phyloP scores from a whole-genome alignment of 2,888 invertebrate species.

The Dasypogon diadema region DNA sequence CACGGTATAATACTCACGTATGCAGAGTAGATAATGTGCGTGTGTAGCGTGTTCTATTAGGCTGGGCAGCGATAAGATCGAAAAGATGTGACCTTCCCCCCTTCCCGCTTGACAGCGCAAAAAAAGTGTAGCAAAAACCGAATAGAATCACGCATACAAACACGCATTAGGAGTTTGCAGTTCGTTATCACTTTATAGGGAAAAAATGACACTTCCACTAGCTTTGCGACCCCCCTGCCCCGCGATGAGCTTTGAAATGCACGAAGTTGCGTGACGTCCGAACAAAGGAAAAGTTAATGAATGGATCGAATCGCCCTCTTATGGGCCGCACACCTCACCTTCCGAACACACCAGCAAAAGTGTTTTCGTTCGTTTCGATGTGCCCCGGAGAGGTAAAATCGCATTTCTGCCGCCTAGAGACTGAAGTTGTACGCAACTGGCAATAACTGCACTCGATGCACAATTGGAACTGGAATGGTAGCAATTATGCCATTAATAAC shows the following conservation, averaged over 20 bases:
- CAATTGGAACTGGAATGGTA: background rate
- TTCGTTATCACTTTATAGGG: background rate
- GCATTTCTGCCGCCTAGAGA: background rate
- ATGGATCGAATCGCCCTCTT: background rate
- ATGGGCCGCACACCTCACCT: too few relatives aligned
- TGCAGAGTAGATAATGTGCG: slow-evolving; percentile 25
- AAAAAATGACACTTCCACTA: slow-evolving; percentile 13
- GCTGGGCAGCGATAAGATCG: slow-evolving; percentile 32
- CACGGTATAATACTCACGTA: background rate
- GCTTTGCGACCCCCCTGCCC: background rate
- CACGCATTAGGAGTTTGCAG: background rate
- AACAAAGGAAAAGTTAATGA: background rate
- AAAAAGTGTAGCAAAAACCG: background rate
- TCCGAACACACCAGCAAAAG: too few relatives aligned
- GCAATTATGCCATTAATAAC: slow-evolving; percentile 25
- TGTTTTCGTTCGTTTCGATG: too few relatives aligned
- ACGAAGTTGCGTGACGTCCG: slow-evolving; percentile 10
- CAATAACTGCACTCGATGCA: background rate
- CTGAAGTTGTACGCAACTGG: background rate
- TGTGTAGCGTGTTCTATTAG: slow-evolving; percentile 38
- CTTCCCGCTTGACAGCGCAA: background rate
- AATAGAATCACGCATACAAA: background rate
- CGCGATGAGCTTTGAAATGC: slow-evolving; percentile 7
- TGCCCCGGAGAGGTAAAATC: too few relatives aligned
- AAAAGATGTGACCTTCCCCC: slow-evolving; percentile 15